Percentiles rank a stretch among this genome's conserved stretches.
Conservation (phyloP, 2,888 invertebrate genomes). For the Aradus depressus region DNA sequence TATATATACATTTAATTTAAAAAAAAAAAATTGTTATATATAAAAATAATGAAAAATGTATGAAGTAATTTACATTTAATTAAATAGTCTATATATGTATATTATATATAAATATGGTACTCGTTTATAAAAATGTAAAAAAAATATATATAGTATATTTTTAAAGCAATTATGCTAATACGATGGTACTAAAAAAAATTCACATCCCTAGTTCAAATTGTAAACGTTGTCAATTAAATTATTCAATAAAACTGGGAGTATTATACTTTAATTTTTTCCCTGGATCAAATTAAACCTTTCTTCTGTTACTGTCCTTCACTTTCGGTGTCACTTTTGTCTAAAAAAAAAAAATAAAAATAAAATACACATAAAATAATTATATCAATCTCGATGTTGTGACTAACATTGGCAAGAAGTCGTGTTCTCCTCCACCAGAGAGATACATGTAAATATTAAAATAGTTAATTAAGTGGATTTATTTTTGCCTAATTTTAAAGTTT, state of each 20-base stretch:
- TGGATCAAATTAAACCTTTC: not conserved
- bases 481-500: no score
- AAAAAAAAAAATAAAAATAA: slow-evolving; percentile 36
- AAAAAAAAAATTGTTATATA: slow-evolving; percentile 7
- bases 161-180: slow-evolving; percentile 16
- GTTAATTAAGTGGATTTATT: no score
- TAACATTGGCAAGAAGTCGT: not conserved
- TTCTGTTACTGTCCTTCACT: slow-evolving; percentile 71
- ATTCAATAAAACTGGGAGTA: not conserved
- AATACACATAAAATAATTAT: slow-evolving; percentile 13
- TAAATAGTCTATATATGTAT: slow-evolving; percentile 18
- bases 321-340: slow-evolving; percentile 90
- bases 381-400: not conserved
- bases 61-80: not conserved
- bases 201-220: slow-evolving; percentile 11
- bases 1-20: slow-evolving; percentile 5
- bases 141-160: no score
- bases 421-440: no score
- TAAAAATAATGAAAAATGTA: slow-evolving; percentile 5
- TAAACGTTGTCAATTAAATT: not conserved
- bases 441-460: no score
- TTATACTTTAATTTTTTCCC: not conserved
- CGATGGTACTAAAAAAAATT: slow-evolving; percentile 15
- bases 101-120: slow-evolving; percentile 14
- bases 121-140: slow-evolving; percentile 7